These are phyloP conservation scores for Listronotus bonariensis DNA, from an alignment of 1,140 invertebrate genomes.

Conservation along the genomic window DNA sequence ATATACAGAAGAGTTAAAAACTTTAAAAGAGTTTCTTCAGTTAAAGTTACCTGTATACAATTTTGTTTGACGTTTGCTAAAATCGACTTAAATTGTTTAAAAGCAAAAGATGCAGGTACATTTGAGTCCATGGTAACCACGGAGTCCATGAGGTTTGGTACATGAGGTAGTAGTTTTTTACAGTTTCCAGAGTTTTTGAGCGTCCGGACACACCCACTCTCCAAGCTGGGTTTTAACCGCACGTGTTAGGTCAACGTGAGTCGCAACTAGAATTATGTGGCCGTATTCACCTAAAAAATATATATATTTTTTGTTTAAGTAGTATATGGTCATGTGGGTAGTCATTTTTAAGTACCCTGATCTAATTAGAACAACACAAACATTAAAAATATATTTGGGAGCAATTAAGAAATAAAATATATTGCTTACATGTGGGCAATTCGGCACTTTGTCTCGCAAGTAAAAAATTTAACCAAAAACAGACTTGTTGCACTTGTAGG, in stretches of 20 bases:
- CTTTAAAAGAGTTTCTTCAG: too few relatives aligned
- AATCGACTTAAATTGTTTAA: conserved; percentile 51
- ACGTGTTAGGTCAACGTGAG: conserved; percentile 65
- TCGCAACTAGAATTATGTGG: conserved; percentile 68
- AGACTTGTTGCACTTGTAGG: conserved; percentile 73
- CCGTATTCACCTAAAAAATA: conserved; percentile 60
- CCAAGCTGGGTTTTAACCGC: conserved; percentile 62
- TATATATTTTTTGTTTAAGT: too few relatives aligned
- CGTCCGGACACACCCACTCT: conserved; percentile 64
- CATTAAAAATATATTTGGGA: too few relatives aligned
- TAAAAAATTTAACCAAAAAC: conserved; percentile 83
- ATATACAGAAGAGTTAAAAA: neutral
- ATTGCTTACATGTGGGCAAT: conserved; percentile 66
- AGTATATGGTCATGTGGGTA: too few relatives aligned
- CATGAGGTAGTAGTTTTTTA: conserved; percentile 51
- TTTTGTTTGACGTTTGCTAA: conserved; percentile 48
- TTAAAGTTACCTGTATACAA: conserved; percentile 44
- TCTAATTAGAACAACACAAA: too few relatives aligned
- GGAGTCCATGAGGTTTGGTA: conserved; percentile 47
- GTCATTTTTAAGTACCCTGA: too few relatives aligned
- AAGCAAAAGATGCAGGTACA: conserved; percentile 59
- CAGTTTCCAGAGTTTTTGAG: conserved; percentile 61
- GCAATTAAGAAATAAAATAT: too few relatives aligned
- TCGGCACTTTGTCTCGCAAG: conserved; percentile 70
- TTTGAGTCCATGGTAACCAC: conserved; percentile 68